Base-by-base conservation (phyloP, 1,140 invertebrate genomes). In the Bombus fervidus region DNA sequence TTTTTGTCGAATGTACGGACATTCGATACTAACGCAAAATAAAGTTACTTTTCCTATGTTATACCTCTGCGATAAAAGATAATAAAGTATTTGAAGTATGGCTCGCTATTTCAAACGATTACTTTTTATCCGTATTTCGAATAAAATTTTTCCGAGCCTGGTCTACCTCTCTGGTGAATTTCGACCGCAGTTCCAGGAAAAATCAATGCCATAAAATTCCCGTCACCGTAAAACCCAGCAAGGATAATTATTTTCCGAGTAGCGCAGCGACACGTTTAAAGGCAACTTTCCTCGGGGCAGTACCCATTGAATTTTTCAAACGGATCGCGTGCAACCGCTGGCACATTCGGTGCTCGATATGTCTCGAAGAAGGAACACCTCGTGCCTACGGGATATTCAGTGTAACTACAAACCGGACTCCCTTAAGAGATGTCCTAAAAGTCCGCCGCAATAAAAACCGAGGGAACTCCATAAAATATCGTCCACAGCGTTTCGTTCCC, bases 391-490 rank as follows among this genome's bases (percentile, higher is more conserved):
- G 80, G 53, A 82, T 82, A 59, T 86, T 47, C 59, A 74, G 47
- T 72, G 68, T 86, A 82, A 89, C 85, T 87, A 74, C 75, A 72
- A 85, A 80, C 88, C 73, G 69, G 66, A 64, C 86, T 90, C 88
- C 86, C 88, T 87, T 83, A 87, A 90, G 89, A 87, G 86, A 77
- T 79, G 90, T 90, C 89, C 90, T 90, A 90, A 91, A 91, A 90
- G 87, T 91, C 71, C 66, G 62, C 57, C 59, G 90, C 87, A 90
- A 91, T 91, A 91, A 90, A 91, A 91, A 82, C 78, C 28, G 15
- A 37, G 37, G 66, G 31, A 57, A 78, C 57, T 28, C 78, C 72
- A 86, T 90, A 91, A 90, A 90, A 87, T 87, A 91, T 90, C 85
- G 87, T 69, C 83, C 37, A 66, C 81, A 34, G 1, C 79, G 31